Percentiles rank a stretch among this genome's conserved stretches.
Evolutionary conservation across 2,113 vertebrate genomes (phyloP).

Genomic region (Pseudorasbora parva): DNA sequence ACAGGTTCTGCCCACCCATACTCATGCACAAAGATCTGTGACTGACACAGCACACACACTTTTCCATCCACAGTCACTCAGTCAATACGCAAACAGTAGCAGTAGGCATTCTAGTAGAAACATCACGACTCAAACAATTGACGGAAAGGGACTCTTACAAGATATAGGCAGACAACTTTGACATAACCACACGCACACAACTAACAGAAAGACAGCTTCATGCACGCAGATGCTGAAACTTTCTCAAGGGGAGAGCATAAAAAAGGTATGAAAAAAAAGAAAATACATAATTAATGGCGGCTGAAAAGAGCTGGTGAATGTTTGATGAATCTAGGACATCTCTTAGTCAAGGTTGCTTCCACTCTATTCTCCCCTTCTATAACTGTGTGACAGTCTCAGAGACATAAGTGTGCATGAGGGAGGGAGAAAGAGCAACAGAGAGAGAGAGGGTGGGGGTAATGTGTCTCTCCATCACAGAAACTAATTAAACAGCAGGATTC

Average conservation of each 20-base stretch:
- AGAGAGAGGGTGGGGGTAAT: constrained; percentile 41
- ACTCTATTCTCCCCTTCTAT: constrained; percentile 53
- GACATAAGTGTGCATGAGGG: constrained; percentile 54
- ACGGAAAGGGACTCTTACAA: constrained; percentile 23
- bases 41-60: constrained; percentile 36
- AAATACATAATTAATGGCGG: constrained; percentile 78
- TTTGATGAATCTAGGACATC: constrained; percentile 80
- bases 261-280: constrained; percentile 55
- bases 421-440: constrained; percentile 49
- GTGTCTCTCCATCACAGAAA: constrained; percentile 5
- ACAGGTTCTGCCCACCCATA: not conserved
- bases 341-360: constrained; percentile 70
- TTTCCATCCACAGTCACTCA: constrained; percentile 41
- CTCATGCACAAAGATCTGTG: constrained; percentile 10
- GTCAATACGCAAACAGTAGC: constrained; percentile 60
- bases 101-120: constrained; percentile 35
- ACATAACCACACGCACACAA: constrained; percentile 15
- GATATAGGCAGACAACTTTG: constrained; percentile 8
- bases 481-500: constrained; percentile 33
- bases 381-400: constrained; percentile 68
- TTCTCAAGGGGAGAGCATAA: constrained; percentile 66
- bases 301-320: constrained; percentile 77
- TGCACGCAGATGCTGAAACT: constrained; percentile 25
- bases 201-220: constrained; percentile 33
- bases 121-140: constrained; percentile 23